These are phyloP conservation scores for Alca torda DNA, from an alignment of 2,797 vertebrate species.

Conservation along the genomic window DNA sequence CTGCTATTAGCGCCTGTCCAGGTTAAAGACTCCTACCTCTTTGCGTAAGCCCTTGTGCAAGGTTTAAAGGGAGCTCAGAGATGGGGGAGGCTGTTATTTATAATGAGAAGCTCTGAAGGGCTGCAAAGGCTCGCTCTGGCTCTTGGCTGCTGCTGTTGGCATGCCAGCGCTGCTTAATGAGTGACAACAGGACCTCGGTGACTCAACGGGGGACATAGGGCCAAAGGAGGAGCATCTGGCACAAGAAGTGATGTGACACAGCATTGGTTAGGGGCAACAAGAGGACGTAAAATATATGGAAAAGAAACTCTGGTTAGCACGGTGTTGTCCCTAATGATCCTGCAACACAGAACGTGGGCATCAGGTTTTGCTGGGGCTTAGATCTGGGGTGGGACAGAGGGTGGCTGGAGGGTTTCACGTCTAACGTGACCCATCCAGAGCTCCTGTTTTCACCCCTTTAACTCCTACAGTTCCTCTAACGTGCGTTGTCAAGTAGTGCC, in stretches of 20 bases:
- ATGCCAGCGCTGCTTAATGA: neutral
- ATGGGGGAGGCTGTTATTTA: neutral
- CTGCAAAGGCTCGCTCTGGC: neutral
- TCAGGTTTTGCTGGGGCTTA: neutral
- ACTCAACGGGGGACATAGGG: neutral
- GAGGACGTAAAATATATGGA: neutral
- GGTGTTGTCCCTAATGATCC: neutral
- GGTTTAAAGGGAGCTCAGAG: neutral
- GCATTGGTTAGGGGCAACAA: neutral
- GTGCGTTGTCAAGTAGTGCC: neutral
- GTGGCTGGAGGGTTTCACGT: neutral
- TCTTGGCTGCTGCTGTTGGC: neutral
- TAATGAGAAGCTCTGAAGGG: neutral
- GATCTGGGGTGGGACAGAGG: neutral
- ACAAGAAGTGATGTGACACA: neutral
- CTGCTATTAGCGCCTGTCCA: neutral
- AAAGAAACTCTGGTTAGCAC: neutral
- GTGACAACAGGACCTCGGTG: neutral
- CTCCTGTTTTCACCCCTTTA: neutral
- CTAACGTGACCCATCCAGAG: neutral
- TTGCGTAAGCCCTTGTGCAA: neutral
- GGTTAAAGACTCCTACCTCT: neutral
- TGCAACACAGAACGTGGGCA: accelerated
- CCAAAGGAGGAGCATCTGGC: neutral
- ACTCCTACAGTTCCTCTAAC: neutral